Base-by-base conservation (phyloP, 37 sponge, comb jelly and placozoan genomes). In the Cliona cf. orientalis region DNA sequence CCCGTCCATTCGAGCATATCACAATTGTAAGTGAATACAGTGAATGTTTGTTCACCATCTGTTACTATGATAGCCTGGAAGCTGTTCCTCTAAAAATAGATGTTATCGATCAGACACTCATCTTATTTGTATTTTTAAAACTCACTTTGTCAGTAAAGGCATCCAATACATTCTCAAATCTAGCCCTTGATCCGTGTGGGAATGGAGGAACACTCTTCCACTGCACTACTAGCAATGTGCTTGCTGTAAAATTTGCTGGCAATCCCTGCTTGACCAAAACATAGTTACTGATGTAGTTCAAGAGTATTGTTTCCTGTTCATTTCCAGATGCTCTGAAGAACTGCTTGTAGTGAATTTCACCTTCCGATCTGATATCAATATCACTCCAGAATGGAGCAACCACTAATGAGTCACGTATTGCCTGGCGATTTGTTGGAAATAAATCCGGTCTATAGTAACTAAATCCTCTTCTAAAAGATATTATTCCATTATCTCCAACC, bases 321-420 rank as follows among this genome's bases (percentile, higher is more conserved):
- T 64, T 55, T 2, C 34, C 19, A 33, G 69, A 66, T 25, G 6
- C 64, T 19, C 38, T 3, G 17, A 46, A 23, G 41, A 78, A 81
- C 26, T 77, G 83, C 35, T 89, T 34, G 40, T 89, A 93, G 28
- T 37, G 37, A 42, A 89, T 46, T 7, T 2, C 42, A 0, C 95
- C 95, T 28, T 25, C 58, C 7, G 39, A 2, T 38, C 86, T 42
- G 1, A 73, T 58, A 64, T 94, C 92, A 66, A 65, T 76, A 45
- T 94, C 91, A 63, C 76, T 43, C 88, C 90, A 90, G 81, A 83
- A 94, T 46, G 88, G 85, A 62, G 94, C 91, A 19, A 90, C 80
- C 36, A 91, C 79, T 29, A 78, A 59, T 26, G 49, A 9, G 29
- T 43, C 22, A 35, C 56, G 38, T 0, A 65, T 62, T 25, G 62